These are phyloP conservation scores for Cavia porcellus DNA, from an alignment of 2,113 vertebrate genomes.

Conservation along the genomic window DNA sequence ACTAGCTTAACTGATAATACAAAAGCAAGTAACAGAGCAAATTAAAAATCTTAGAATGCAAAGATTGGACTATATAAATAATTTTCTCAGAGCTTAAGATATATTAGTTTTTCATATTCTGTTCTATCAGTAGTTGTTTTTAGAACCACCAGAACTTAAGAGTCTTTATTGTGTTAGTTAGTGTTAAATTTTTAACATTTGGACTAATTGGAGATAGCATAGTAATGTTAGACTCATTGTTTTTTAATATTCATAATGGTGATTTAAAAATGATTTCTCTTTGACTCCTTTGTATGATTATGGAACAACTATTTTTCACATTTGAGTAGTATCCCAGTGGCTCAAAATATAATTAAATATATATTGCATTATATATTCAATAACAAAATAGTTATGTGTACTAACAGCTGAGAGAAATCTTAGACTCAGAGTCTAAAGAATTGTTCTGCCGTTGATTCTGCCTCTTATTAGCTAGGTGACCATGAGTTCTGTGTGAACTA, in stretches of 20 bases:
- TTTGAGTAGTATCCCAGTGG: conserved; percentile 16
- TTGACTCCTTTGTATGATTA: conserved; percentile 37
- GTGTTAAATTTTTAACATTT: conserved; percentile 52
- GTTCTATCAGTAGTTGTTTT: background rate
- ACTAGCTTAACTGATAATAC: background rate
- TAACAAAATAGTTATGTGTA: background rate
- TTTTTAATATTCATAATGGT: conserved; percentile 51
- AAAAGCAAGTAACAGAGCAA: conserved; percentile 2
- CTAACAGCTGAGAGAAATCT: background rate
- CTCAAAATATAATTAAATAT: conserved; percentile 39
- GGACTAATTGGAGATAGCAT: background rate
- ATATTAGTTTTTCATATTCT: conserved; percentile 39
- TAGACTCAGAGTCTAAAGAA: background rate
- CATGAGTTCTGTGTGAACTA: background rate
- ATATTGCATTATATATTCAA: background rate
- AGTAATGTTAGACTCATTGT: background rate
- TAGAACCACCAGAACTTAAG: background rate
- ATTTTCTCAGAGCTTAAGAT: background rate
- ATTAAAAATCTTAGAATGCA: conserved; percentile 61
- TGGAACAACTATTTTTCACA: conserved; percentile 8
- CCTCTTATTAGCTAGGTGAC: background rate
- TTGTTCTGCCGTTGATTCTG: background rate
- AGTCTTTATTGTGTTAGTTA: conserved; percentile 30
- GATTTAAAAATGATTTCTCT: conserved; percentile 43
- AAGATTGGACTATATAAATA: background rate